Conservation (phyloP, 2,888 invertebrate species). For the Autographa gamma region DNA sequence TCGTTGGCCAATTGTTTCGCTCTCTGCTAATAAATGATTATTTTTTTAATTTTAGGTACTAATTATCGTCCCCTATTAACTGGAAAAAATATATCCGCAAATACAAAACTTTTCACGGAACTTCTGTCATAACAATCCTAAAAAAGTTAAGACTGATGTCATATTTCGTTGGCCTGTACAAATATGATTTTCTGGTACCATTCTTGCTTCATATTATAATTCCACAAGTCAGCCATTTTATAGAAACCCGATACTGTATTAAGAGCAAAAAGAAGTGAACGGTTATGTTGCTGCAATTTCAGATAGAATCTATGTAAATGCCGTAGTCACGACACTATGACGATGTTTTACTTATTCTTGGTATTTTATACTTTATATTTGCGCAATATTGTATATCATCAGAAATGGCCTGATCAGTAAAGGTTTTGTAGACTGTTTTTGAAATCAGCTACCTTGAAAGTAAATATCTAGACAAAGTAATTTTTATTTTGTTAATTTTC, state of each 20-base stretch:
- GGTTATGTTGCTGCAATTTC: neutral
- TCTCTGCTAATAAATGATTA: no score
- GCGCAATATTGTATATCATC: slow-evolving; percentile 1
- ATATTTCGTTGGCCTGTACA: no score
- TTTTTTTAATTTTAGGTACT: no score
- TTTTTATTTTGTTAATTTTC: no score
- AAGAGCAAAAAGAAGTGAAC: slow-evolving; percentile 4
- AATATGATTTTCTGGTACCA: neutral
- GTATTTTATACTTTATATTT: slow-evolving; percentile 3
- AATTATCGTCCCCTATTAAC: no score
- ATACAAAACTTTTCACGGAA: no score
- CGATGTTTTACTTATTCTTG: neutral
- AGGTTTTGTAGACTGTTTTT: neutral
- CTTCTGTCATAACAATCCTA: no score
- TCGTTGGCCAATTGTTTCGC: no score
- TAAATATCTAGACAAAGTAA: no score
- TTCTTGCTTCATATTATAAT: neutral
- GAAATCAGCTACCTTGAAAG: no score
- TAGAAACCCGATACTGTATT: slow-evolving; percentile 1
- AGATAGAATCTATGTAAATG: slow-evolving; percentile 1
- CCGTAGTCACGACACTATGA: slow-evolving; percentile 1
- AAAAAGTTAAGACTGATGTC: no score
- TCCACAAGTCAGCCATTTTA: neutral
- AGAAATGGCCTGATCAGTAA: neutral
- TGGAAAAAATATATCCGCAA: no score